Conservation (phyloP, 1,140 invertebrate genomes). For the Drosophila suzukii region DNA sequence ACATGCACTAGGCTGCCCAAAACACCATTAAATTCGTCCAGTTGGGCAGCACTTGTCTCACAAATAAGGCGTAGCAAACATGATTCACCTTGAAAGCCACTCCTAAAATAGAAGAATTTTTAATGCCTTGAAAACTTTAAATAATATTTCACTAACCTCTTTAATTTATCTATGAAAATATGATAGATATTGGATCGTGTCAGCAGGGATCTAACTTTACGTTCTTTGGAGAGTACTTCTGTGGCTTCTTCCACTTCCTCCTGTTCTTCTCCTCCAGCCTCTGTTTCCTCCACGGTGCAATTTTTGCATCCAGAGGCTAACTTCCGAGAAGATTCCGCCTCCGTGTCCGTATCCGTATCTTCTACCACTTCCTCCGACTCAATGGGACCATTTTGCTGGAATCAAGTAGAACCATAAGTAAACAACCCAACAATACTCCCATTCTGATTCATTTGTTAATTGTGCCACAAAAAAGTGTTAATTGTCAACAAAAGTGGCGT, state of each 20-base stretch:
- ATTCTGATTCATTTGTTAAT: slow-evolving; percentile 53
- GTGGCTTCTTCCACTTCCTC: slow-evolving; percentile 1
- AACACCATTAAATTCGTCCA: slow-evolving; percentile 73
- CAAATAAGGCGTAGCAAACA: slow-evolving; percentile 78
- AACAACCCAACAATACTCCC: slow-evolving; percentile 18
- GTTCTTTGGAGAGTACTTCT: not conserved
- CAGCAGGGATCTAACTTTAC: slow-evolving; percentile 49
- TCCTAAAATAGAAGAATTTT: slow-evolving; percentile 31
- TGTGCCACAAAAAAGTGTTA: slow-evolving; percentile 59
- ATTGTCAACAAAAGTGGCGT: slow-evolving; percentile 48
- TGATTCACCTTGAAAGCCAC: slow-evolving; percentile 67
- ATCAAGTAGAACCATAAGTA: slow-evolving; percentile 1
- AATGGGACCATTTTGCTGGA: slow-evolving; percentile 71
- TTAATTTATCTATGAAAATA: slow-evolving; percentile 70
- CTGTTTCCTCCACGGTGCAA: slow-evolving; percentile 6
- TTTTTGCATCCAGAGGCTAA: not conserved
- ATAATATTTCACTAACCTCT: slow-evolving; percentile 30
- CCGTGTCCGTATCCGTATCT: slow-evolving; percentile 37
- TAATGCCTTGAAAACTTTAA: fast-evolving
- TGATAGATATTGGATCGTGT: slow-evolving; percentile 73
- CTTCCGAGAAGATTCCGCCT: slow-evolving; percentile 47
- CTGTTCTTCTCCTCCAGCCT: not conserved
- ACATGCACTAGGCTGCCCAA: slow-evolving; percentile 75
- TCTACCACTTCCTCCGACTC: slow-evolving; percentile 53
- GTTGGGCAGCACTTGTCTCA: slow-evolving; percentile 60